Evolutionary conservation across 2,113 vertebrate species (phyloP), one percentile per base, ranked within the genome.

Genomic region (Oplegnathus fasciatus): DNA sequence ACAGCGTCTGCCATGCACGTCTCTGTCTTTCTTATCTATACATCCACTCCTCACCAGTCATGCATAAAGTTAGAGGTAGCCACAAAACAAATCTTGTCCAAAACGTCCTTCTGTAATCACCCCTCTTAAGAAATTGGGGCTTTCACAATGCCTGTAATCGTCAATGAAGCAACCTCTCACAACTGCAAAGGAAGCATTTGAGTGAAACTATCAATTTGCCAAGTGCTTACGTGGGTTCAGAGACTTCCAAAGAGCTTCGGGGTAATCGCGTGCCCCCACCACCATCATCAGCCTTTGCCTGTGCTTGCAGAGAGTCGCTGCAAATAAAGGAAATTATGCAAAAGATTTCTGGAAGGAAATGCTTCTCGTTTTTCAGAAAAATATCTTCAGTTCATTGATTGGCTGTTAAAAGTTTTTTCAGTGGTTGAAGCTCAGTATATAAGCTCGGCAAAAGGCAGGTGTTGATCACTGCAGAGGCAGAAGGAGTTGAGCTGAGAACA

Each of bases 301-400:
- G 81, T 89, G 86, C 95, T 88, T 65, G 93, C 80, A 82, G 46
- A 15, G 24, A 50, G 22, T 30, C 24, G 11, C 30, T 15, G 55
- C 14, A 80, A 70, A 57, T 8, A 15, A 82, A 89, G 88, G 86
- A 92, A 83, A 34, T 92, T 80, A 89, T 85, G 85, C 37, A 65
- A 34, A 70, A 24, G 6, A 55, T 44, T 73, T 62, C 68, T 7
- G 1, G 26, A 80, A 83, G 70, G 80, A 86, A 92, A 81, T 79
- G 30, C 58, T 50, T 86, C 42, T 67, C 64, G 40, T 77, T 71
- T 84, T 80, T 71, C 0, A 18, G 22, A 52, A 58, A 44, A 8
- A 9, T 26, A 17, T 2, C n/a, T 62, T 40, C 5, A 2, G 18
- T 44, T 78, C 22, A 11, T 64, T 86, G 84, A 94, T 92, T 92